Conservation (phyloP, 35 echinoderm and acorn worm genomes). For the Lytechinus variegatus region DNA sequence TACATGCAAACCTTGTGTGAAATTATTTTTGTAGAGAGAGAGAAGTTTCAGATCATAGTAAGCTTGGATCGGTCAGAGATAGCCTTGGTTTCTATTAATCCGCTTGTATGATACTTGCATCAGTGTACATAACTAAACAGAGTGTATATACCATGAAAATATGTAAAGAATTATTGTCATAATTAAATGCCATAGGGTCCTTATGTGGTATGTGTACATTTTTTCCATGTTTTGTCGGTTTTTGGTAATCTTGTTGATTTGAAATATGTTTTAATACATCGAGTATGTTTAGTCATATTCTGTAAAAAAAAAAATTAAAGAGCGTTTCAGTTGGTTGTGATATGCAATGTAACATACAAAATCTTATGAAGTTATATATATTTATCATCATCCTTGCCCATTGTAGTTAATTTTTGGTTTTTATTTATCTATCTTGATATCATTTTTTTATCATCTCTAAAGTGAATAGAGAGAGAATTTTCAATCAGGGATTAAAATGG, state of each 20-base stretch:
- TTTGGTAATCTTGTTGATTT: not conserved
- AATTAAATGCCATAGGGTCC: not conserved
- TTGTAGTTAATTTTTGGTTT: not conserved
- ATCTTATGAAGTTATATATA: not conserved
- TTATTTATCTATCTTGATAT: not conserved
- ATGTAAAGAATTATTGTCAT: conserved; percentile 8
- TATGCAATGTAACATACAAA: conserved; percentile 32
- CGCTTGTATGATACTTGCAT: not conserved
- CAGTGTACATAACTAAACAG: not conserved
- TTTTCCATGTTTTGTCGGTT: not conserved
- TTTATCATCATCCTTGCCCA: not conserved
- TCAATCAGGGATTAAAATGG: conserved; percentile 26
- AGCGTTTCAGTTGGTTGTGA: conserved; percentile 18
- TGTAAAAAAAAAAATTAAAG: not conserved
- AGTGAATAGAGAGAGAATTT: not conserved
- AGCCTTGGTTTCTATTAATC: not conserved
- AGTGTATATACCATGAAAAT: conserved; percentile 6
- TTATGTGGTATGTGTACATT: not conserved
- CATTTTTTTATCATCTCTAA: not conserved
- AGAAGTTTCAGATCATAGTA: not conserved
- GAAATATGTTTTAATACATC: conserved; percentile 10
- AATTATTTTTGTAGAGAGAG: conserved; percentile 6
- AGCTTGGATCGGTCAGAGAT: not conserved
- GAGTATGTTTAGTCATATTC: not conserved
- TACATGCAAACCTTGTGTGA: not conserved